phyloP scores from a whole-genome alignment of 2,113 vertebrate species.

The Polypterus senegalus region DNA sequence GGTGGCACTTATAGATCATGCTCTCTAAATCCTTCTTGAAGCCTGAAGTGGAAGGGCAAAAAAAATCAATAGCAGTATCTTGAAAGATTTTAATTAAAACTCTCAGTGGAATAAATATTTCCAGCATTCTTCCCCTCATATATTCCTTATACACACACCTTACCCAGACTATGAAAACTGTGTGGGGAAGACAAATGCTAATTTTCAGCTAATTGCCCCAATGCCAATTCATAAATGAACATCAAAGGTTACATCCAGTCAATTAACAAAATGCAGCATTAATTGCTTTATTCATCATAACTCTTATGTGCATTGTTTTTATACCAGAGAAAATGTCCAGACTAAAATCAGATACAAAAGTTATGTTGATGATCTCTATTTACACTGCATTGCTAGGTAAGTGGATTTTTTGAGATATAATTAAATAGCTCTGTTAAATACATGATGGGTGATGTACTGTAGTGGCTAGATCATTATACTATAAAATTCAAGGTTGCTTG shows the following conservation, averaged over 20 bases:
- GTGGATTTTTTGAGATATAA: too few relatives aligned
- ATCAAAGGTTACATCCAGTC: not conserved
- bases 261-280: not conserved
- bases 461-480: too few relatives aligned
- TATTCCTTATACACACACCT: not conserved
- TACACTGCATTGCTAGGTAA: too few relatives aligned
- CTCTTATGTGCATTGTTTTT: not conserved
- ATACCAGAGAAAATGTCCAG: not conserved
- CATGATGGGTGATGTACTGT: too few relatives aligned
- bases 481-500: too few relatives aligned
- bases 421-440: too few relatives aligned
- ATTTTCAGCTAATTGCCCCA: not conserved
- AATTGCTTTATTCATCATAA: not conserved
- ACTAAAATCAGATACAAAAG: not conserved
- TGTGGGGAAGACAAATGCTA: not conserved
- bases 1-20: constrained; percentile 3
- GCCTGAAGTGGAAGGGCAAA: not conserved
- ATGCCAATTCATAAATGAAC: not conserved
- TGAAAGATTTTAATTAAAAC: constrained; percentile 6
- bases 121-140: not conserved
- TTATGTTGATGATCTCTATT: too few relatives aligned
- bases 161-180: not conserved
- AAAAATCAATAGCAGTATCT: constrained; percentile 5
- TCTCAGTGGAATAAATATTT: not conserved
- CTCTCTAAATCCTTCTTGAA: constrained; percentile 2